Base-by-base conservation (phyloP, 2,888 invertebrate species). In the Tubulanus polymorphus region DNA sequence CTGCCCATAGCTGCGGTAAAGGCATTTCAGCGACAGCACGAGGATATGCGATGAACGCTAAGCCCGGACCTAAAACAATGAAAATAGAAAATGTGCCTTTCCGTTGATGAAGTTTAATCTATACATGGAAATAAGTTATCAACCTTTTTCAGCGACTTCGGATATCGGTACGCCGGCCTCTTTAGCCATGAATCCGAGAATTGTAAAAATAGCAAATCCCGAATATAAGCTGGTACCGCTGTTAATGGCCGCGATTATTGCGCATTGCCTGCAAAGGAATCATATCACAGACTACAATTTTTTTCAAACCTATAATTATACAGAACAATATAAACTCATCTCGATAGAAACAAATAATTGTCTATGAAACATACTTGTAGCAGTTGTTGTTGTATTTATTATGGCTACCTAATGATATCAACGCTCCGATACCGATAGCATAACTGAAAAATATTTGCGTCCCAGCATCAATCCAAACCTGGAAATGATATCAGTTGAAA, bases 391-490 rank as follows among this genome's bases (percentile, higher is more conserved):
- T 90, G 76, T 93, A 96, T 81, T 93, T 93, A 79, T 99, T 99
- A 81, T 97, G 97, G 76, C 95, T 95, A 59, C 97, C 97, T 10
- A 99, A 83, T 2, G 97, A 97, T 0, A 97, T 93, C 45, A 97
- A 82, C 0, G 97, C 95, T 2, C 99, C 99, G 30, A 97, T 81
- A 26, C 95, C 97, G 37, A 99, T 84, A 8, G 96, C 97, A 75
- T 97, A 97, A 0, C 96, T 96, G 83, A 97, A 99, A 85, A 97
- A 96, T 65, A 99, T 96, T 82, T 97, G 97, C 0, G 99, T 97
- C 1, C 95, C 95, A 0, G 97, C 99, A 74, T 97, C 96, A 60
- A 97, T 93, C 97, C 97, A 99, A n/a, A 92, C 88, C 90, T 90
- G 69, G 6, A 45, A 48, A 3, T 32, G n/a, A 48, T n/a, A n/a